Percentiles rank a stretch among this genome's conserved stretches.
These are phyloP conservation scores for Oreotrochilus melanogaster DNA, from an alignment of 2,113 vertebrate species.

Conservation along the genomic window DNA sequence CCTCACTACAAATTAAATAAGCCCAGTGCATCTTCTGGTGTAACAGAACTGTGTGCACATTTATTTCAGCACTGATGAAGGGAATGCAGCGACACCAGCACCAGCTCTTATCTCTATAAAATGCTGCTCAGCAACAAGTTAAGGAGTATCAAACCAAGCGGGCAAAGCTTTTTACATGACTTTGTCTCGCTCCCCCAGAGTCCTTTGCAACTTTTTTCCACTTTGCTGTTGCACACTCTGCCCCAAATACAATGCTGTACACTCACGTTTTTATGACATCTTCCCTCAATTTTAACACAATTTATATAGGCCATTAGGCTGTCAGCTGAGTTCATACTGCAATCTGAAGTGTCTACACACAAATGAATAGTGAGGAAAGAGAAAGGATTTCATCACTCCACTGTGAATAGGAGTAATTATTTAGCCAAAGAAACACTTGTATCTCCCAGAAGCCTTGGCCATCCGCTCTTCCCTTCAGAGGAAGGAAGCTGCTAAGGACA, in stretches of 20 bases:
- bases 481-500: slow-evolving; percentile 8
- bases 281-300: background rate
- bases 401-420: background rate
- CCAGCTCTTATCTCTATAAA: background rate
- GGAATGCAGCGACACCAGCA: too few species aligned
- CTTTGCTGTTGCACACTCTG: background rate
- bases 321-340: background rate
- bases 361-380: background rate
- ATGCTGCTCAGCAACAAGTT: background rate
- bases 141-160: background rate
- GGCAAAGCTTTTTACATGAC: too few species aligned
- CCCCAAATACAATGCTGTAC: background rate
- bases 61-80: background rate
- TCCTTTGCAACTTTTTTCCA: background rate
- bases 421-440: slow-evolving; percentile 6
- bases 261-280: background rate
- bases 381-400: background rate
- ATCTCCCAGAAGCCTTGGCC: background rate
- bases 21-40: background rate
- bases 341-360: background rate
- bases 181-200: background rate
- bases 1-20: background rate
- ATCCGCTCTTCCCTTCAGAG: background rate
- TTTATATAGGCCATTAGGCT: background rate
- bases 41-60: background rate